Evolutionary conservation across 2,113 vertebrate genomes (phyloP).

Genomic region (Phalacrocorax brasilianus): DNA sequence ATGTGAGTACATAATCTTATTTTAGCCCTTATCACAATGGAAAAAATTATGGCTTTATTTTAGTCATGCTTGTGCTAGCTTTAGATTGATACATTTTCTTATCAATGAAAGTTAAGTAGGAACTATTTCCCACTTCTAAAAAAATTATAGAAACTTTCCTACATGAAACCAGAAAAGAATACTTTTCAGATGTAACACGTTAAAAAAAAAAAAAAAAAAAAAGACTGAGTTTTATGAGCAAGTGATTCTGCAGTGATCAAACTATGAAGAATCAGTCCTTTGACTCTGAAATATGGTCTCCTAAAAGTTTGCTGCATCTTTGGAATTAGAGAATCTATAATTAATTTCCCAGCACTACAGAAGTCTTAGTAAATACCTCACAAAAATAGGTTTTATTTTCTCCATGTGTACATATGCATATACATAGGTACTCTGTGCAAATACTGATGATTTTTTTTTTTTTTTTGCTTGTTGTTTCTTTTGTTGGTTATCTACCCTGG

Average conservation of each 20-base stretch:
- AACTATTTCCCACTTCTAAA: not conserved
- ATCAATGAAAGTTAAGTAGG: not conserved
- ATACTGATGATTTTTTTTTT: not conserved
- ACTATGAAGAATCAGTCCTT: not conserved
- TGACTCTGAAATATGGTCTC: not conserved
- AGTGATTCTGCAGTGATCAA: not conserved
- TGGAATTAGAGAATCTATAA: not conserved
- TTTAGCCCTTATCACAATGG: not conserved
- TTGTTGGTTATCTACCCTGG: not conserved
- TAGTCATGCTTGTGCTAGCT: not conserved
- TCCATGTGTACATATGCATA: no score
- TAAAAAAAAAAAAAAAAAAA: not conserved
- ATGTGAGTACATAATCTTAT: not conserved
- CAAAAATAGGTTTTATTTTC: not conserved
- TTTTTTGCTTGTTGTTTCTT: not conserved
- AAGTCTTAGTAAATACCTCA: not conserved
- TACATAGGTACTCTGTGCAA: not conserved
- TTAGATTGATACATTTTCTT: not conserved
- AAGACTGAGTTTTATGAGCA: not conserved
- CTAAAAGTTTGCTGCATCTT: not conserved
- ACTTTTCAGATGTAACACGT: not conserved
- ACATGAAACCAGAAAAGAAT: not conserved
- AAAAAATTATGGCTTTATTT: not conserved
- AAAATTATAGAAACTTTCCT: not conserved
- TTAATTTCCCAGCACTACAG: not conserved